These are phyloP conservation scores for Siderastrea radians DNA, from an alignment of 92 coral and sea anemone species.

Conservation along the genomic window DNA sequence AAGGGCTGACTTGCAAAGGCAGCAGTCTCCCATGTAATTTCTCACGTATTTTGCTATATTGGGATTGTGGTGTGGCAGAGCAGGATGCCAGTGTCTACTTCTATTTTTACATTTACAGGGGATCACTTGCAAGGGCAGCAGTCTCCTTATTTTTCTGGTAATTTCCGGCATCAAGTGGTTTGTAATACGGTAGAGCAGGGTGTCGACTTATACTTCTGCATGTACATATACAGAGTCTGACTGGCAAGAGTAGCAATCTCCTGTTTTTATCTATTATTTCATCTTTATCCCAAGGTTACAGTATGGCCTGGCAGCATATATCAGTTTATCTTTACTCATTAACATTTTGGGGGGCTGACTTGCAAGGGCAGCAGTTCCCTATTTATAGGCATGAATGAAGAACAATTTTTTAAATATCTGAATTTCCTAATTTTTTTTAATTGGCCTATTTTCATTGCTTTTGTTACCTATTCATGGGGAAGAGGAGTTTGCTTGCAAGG, in stretches of 20 bases:
- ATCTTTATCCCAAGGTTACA: neutral
- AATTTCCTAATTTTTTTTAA: too few species aligned
- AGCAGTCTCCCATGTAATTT: slow-evolving; percentile 9
- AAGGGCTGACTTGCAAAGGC: slow-evolving; percentile 27
- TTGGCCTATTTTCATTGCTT: too few species aligned
- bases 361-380: too few species aligned
- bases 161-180: neutral
- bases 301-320: neutral
- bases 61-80: neutral
- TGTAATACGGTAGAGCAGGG: neutral
- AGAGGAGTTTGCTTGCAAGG: too few species aligned
- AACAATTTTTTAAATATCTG: too few species aligned
- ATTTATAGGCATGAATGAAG: too few species aligned
- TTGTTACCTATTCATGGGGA: too few species aligned
- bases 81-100: neutral
- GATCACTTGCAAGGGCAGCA: slow-evolving; percentile 15
- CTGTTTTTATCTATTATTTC: neutral
- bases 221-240: slow-evolving; percentile 5
- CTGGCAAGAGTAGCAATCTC: slow-evolving; percentile 23
- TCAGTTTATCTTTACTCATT: too few species aligned
- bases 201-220: neutral
- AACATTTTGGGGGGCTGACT: too few species aligned
- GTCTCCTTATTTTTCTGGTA: neutral
- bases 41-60: neutral
- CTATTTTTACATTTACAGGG: neutral